phyloP scores from a whole-genome alignment of 2,113 vertebrate species.

The Macrotis lagotis region DNA sequence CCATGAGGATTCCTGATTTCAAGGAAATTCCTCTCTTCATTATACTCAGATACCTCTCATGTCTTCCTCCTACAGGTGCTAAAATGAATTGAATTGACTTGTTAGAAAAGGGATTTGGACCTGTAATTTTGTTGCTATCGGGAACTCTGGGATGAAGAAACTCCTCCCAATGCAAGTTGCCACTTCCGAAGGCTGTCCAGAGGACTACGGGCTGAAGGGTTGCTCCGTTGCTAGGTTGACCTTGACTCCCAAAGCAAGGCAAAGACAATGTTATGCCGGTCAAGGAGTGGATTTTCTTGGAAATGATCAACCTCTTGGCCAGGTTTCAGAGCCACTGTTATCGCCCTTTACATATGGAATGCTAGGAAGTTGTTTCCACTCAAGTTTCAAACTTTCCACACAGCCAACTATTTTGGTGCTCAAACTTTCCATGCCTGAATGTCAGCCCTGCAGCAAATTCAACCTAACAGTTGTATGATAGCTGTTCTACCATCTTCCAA shows the following conservation, averaged over 20 bases:
- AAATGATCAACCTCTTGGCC: neutral
- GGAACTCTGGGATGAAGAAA: neutral
- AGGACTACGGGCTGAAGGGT: neutral
- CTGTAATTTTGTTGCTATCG: neutral
- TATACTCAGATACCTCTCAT: neutral
- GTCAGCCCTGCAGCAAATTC: slow-evolving; percentile 36
- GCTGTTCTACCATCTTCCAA: slow-evolving; percentile 65
- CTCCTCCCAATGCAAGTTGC: neutral
- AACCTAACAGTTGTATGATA: slow-evolving; percentile 63
- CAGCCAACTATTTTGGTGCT: slow-evolving; percentile 45
- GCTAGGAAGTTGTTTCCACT: slow-evolving; percentile 42
- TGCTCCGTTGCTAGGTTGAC: neutral
- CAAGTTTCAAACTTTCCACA: slow-evolving; percentile 68
- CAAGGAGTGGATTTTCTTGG: neutral
- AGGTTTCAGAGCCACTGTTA: slow-evolving; percentile 11
- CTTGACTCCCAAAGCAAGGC: neutral
- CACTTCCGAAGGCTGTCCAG: neutral
- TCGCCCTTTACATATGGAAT: slow-evolving; percentile 46
- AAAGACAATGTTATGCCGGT: neutral
- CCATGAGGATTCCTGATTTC: neutral
- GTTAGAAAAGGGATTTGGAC: neutral
- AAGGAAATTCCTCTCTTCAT: neutral
- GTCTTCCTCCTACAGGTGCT: neutral
- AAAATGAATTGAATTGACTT: neutral
- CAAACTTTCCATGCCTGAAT: slow-evolving; percentile 55